Percentiles rank a stretch among this genome's conserved stretches.
Conservation (phyloP, 2,113 vertebrate genomes). For the Onychorhynchus coronatus region DNA sequence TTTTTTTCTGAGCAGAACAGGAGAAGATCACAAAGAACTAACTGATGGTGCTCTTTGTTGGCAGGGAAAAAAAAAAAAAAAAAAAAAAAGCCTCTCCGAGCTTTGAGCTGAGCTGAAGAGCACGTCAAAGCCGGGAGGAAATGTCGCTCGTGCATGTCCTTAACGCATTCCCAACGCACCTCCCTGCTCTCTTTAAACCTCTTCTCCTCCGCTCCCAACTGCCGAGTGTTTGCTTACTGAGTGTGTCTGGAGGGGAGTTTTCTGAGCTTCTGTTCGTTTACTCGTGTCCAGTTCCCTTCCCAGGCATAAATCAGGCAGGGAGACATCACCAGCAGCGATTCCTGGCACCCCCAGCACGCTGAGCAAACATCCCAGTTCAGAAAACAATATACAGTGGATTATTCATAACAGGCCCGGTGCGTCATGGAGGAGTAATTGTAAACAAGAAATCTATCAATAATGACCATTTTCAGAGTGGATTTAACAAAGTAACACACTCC, state of each 20-base stretch:
- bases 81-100: background rate
- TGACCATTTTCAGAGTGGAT: slow-evolving; percentile 22
- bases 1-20: background rate
- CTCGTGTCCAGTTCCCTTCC: background rate
- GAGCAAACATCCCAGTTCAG: background rate
- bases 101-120: background rate
- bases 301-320: background rate
- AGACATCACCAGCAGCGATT: background rate
- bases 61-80: background rate
- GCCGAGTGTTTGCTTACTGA: background rate
- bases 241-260: background rate
- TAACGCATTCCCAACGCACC: background rate
- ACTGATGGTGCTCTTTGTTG: background rate
- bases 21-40: background rate
- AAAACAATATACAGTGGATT: slow-evolving; percentile 55
- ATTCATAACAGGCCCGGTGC: slow-evolving; percentile 33
- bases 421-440: slow-evolving; percentile 53
- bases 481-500: slow-evolving; percentile 27
- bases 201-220: background rate
- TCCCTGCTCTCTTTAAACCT: background rate
- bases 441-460: slow-evolving; percentile 50
- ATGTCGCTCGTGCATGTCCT: background rate
- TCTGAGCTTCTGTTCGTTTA: background rate
- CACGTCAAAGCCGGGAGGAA: background rate
- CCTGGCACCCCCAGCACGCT: slow-evolving; percentile 10